Conservation (phyloP, 2,888 invertebrate genomes). For the Himalopsyche japonica region DNA sequence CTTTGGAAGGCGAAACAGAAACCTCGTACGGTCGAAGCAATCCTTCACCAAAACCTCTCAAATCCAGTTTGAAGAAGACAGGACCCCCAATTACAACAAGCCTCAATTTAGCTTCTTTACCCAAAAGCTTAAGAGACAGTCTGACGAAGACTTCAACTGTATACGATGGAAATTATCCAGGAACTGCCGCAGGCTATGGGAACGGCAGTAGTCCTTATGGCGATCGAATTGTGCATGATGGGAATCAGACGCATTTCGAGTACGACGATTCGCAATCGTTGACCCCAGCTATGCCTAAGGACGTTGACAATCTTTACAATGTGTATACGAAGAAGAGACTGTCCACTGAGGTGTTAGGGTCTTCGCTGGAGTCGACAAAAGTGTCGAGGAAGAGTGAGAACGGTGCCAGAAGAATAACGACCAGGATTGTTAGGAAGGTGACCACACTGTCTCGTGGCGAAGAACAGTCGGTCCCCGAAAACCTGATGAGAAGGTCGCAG, state of each 20-base stretch:
- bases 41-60: conserved; percentile 49
- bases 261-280: conserved; percentile 46
- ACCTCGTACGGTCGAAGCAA: conserved; percentile 42
- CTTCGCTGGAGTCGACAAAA: conserved; percentile 82
- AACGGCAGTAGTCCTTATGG: conserved; percentile 53
- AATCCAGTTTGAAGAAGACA: conserved; percentile 59
- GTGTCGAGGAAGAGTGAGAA: conserved; percentile 78
- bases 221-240: conserved; percentile 56
- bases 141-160: conserved; percentile 58
- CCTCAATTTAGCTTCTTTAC: conserved; percentile 61
- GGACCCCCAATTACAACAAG: conserved; percentile 68
- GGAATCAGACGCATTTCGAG: conserved; percentile 59
- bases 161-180: conserved; percentile 57
- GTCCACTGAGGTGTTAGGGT: conserved; percentile 83
- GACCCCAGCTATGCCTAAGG: conserved; percentile 51
- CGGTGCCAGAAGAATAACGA: conserved; percentile 81
- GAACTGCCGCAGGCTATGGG: conserved; percentile 53
- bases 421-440: conserved; percentile 84
- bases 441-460: conserved; percentile 87
- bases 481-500: conserved; percentile 64
- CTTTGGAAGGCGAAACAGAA: conserved; percentile 66
- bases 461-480: conserved; percentile 74
- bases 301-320: conserved; percentile 68
- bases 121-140: conserved; percentile 59
- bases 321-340: conserved; percentile 81